Conservation (phyloP, 2,888 invertebrate species). For the Eupithecia vulgata region DNA sequence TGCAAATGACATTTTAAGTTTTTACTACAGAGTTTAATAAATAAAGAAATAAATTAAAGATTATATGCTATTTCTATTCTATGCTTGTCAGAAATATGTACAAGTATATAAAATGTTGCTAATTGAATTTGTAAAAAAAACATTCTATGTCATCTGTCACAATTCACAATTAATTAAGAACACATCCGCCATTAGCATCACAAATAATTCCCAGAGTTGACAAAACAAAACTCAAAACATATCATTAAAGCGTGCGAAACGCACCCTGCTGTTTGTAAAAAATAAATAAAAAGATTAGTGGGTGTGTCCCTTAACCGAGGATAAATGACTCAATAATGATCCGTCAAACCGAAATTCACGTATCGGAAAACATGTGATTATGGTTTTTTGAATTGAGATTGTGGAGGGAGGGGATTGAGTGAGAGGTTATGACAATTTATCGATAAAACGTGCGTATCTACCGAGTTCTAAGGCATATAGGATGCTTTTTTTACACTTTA, state of each 20-base stretch:
- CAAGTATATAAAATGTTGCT: neutral
- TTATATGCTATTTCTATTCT: neutral
- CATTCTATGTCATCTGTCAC: conserved; percentile 23
- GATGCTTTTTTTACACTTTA: neutral
- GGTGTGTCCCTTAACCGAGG: conserved; percentile 73
- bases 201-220: conserved; percentile 32
- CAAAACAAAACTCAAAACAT: conserved; percentile 59
- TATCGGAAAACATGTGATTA: conserved; percentile 78
- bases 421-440: neutral
- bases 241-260: conserved; percentile 64
- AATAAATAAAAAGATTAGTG: conserved; percentile 52
- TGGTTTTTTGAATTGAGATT: conserved; percentile 61
- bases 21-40: no score
- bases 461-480: neutral
- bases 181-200: conserved; percentile 39
- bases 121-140: neutral
- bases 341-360: conserved; percentile 67
- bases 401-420: conserved; percentile 48
- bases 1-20: no score
- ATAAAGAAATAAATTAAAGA: no score
- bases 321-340: conserved; percentile 77
- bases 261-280: conserved; percentile 46
- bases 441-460: conserved; percentile 4
- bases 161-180: conserved; percentile 37
- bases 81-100: neutral